phyloP scores from a whole-genome alignment of 2,113 vertebrate species.

The Rhea americana region DNA sequence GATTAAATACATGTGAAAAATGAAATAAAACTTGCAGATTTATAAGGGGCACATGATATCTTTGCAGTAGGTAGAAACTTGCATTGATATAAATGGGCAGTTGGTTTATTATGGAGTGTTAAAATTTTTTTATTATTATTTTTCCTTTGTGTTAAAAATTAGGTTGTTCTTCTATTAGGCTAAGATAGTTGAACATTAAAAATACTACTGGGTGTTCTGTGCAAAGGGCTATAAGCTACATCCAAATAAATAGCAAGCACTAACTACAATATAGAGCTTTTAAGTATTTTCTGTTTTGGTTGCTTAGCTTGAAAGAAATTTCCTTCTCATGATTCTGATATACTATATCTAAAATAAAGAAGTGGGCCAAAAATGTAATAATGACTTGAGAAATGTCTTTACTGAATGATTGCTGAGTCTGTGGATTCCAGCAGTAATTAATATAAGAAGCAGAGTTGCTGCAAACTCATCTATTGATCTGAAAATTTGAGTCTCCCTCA shows the following conservation, averaged over 20 bases:
- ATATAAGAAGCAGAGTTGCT: not conserved
- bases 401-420: not conserved
- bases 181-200: not conserved
- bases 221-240: not conserved
- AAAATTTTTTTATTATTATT: not conserved
- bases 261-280: not conserved
- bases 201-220: not conserved
- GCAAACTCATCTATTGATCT: constrained; percentile 29
- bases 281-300: not conserved
- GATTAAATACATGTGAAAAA: constrained; percentile 77
- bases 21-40: constrained; percentile 74
- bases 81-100: constrained; percentile 19
- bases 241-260: not conserved
- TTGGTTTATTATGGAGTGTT: not conserved
- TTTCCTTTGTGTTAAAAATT: constrained; percentile 2
- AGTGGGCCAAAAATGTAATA: not conserved
- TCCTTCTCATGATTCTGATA: not conserved
- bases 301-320: not conserved
- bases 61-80: constrained; percentile 42
- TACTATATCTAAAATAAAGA: not conserved
- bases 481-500: not conserved
- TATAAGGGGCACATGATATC: constrained; percentile 32
- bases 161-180: not conserved
- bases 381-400: not conserved
- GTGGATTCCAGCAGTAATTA: not conserved